These are phyloP conservation scores for Nycticorax nycticorax DNA, from an alignment of 2,113 vertebrate species.

Conservation along the genomic window DNA sequence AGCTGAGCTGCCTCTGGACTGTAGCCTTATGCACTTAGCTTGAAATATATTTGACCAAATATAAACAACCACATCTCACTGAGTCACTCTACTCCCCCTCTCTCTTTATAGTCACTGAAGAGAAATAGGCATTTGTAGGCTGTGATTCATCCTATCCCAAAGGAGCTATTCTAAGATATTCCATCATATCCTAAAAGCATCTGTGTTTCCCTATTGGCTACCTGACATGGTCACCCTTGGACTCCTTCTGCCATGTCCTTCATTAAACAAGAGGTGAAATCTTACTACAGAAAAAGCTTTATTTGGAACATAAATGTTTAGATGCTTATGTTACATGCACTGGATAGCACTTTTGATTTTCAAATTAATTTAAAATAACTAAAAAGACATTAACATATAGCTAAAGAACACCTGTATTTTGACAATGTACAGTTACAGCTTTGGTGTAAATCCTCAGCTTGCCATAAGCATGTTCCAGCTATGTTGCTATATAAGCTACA, in stretches of 20 bases:
- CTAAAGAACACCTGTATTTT: constrained; percentile 37
- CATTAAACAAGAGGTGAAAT: background rate
- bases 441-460: constrained; percentile 51
- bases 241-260: background rate
- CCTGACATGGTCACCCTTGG: background rate
- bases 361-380: background rate
- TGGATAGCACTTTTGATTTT: background rate
- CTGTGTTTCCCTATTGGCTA: background rate
- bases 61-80: constrained; percentile 63
- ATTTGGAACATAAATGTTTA: background rate
- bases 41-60: constrained; percentile 55
- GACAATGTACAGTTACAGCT: constrained; percentile 31
- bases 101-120: constrained; percentile 54
- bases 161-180: constrained; percentile 44
- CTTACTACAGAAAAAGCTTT: background rate
- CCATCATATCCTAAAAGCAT: constrained; percentile 35
- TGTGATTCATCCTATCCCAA: constrained; percentile 60
- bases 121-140: constrained; percentile 45
- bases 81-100: constrained; percentile 62
- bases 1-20: constrained; percentile 34
- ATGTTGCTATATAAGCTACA: constrained; percentile 57
- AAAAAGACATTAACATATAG: background rate
- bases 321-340: background rate
- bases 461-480: constrained; percentile 48
- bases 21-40: constrained; percentile 38